Conservation (phyloP, 2,797 vertebrate genomes). For the Schizopygopsis pylzovi region DNA sequence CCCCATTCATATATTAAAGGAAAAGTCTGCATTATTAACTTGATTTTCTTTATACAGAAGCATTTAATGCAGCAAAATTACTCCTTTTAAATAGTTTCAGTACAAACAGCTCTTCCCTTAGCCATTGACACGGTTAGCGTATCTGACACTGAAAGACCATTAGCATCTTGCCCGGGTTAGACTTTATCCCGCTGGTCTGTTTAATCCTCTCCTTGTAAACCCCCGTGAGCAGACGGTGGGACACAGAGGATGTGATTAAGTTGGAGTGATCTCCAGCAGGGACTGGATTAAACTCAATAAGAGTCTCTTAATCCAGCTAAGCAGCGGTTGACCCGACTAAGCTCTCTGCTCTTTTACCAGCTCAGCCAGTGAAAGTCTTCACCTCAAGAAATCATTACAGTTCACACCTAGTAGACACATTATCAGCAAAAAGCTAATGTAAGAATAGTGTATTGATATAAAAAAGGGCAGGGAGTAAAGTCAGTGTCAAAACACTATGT, state of each 20-base stretch:
- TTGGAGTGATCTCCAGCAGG: conserved; percentile 46
- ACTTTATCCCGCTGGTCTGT: conserved; percentile 40
- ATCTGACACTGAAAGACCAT: conserved; percentile 52
- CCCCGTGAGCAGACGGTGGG: conserved; percentile 19
- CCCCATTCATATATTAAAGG: neutral
- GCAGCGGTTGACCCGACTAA: conserved; percentile 57
- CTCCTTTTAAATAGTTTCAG: neutral
- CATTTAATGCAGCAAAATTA: neutral
- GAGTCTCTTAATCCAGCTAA: conserved; percentile 54
- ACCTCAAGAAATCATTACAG: conserved; percentile 45
- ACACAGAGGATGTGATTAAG: conserved; percentile 58
- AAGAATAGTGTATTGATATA: neutral
- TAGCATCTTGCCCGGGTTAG: conserved; percentile 22
- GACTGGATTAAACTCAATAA: conserved; percentile 53
- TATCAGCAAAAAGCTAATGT: conserved; percentile 22
- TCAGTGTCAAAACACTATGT: neutral
- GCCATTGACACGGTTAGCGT: conserved; percentile 49
- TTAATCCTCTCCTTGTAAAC: conserved; percentile 47
- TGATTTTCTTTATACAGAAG: neutral
- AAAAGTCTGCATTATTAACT: neutral
- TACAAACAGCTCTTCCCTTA: neutral
- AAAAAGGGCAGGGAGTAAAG: neutral
- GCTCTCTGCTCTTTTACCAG: conserved; percentile 34
- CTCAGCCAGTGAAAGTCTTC: conserved; percentile 44
- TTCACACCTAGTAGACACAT: conserved; percentile 24